These are phyloP conservation scores for Diachasmimorpha longicaudata DNA, from an alignment of 1,140 invertebrate species.

Conservation along the genomic window DNA sequence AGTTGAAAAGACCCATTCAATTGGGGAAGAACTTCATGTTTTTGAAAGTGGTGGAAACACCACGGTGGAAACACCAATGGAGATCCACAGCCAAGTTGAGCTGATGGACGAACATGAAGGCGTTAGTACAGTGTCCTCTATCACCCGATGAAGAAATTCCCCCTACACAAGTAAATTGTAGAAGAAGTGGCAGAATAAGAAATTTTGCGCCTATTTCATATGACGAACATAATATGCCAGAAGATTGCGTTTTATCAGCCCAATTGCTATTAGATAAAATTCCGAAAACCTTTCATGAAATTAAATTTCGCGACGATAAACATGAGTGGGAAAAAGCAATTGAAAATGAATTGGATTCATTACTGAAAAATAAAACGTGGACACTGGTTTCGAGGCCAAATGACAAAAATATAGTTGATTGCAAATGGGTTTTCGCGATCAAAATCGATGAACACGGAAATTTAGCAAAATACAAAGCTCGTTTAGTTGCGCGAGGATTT, in stretches of 20 bases:
- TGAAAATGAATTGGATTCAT: constrained; percentile 48
- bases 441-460: no score
- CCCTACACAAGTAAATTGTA: no score
- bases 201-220: constrained; percentile 35
- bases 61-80: constrained; percentile 24
- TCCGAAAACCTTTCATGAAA: constrained; percentile 39
- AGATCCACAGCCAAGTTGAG: not conserved
- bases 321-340: constrained; percentile 50
- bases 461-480: no score
- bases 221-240: constrained; percentile 27
- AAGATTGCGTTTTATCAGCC: no score
- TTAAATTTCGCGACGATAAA: constrained; percentile 41
- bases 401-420: no score
- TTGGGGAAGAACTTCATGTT: constrained; percentile 7
- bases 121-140: no score
- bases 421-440: no score
- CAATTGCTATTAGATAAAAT: constrained; percentile 24
- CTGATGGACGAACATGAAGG: no score
- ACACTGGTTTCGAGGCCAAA: constrained; percentile 45
- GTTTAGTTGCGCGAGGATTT: no score
- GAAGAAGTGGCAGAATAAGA: constrained; percentile 41
- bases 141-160: no score
- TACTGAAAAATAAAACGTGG: constrained; percentile 50
- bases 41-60: constrained; percentile 29
- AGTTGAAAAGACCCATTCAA: not conserved